These are phyloP conservation scores for Etia nguti DNA, from an alignment of 2,113 vertebrate species.

Conservation along the genomic window DNA sequence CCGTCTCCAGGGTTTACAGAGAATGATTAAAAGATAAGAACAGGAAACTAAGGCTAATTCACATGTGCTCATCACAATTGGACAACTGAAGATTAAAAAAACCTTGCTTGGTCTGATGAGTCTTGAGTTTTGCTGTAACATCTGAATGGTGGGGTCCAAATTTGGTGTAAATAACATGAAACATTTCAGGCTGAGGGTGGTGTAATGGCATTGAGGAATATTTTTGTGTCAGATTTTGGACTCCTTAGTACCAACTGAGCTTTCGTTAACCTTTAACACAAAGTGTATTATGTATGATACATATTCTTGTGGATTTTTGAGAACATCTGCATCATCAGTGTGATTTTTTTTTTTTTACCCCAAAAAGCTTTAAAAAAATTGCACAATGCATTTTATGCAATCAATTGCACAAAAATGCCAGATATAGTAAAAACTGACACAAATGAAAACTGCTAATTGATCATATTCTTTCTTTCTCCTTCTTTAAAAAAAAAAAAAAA, in stretches of 20 bases:
- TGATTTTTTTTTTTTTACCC: not conserved
- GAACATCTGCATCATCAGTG: not conserved
- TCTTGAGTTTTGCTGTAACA: not conserved
- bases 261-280: not conserved
- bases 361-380: not conserved
- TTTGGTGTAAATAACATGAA: not conserved
- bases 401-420: rapidly evolving
- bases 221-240: not conserved
- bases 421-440: not conserved
- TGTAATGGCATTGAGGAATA: not conserved
- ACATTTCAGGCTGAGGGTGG: not conserved
- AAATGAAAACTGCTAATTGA: not conserved
- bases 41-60: not conserved
- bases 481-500: too few relatives aligned
- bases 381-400: not conserved
- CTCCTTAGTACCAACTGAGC: not conserved
- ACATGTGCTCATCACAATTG: not conserved
- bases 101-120: not conserved
- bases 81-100: not conserved
- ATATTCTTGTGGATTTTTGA: not conserved
- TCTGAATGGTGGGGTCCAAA: not conserved
- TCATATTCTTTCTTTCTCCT: not conserved
- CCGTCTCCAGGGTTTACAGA: not conserved
- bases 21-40: not conserved
- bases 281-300: not conserved